Conservation (phyloP, 2,113 vertebrate species). For the Tetraodon nigroviridis region DNA sequence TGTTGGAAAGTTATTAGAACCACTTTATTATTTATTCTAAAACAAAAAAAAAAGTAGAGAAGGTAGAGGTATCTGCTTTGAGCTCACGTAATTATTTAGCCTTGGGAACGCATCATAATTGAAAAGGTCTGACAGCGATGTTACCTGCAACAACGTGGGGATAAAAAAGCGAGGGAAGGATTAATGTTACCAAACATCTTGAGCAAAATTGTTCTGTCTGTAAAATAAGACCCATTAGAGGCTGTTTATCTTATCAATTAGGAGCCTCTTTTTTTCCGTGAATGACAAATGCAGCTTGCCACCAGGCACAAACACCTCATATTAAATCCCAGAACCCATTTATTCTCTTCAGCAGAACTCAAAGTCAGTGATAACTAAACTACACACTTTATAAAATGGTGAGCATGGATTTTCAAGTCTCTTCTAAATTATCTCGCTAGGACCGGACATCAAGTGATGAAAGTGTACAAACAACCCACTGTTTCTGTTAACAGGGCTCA, state of each 20-base stretch:
- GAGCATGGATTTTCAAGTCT: conserved; percentile 41
- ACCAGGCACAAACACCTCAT: conserved; percentile 58
- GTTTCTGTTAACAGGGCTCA: conserved; percentile 10
- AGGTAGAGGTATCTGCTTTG: conserved; percentile 40
- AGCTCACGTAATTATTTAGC: conserved; percentile 61
- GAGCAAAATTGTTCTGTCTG: conserved; percentile 20
- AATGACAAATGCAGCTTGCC: conserved; percentile 66
- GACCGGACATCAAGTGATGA: conserved; percentile 21
- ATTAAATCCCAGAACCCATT: conserved; percentile 58
- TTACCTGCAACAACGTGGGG: conserved; percentile 48
- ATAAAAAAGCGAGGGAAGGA: conserved; percentile 26
- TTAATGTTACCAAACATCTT: conserved; percentile 43
- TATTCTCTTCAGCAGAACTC: conserved; percentile 62
- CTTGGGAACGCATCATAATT: conserved; percentile 58
- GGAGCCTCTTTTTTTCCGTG: conserved; percentile 41
- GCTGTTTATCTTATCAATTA: conserved; percentile 74
- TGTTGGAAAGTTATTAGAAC: conserved; percentile 53
- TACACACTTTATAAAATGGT: conserved; percentile 41
- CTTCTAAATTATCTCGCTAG: conserved; percentile 41
- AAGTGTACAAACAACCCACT: conserved; percentile 19
- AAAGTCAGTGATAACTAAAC: conserved; percentile 55
- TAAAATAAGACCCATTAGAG: conserved; percentile 46
- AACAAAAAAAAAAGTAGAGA: conserved; percentile 1
- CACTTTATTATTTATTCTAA: conserved; percentile 55
- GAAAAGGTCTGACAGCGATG: conserved; percentile 62